These are phyloP conservation scores for Mustelus asterias DNA, from an alignment of 2,113 vertebrate species.

Conservation along the genomic window DNA sequence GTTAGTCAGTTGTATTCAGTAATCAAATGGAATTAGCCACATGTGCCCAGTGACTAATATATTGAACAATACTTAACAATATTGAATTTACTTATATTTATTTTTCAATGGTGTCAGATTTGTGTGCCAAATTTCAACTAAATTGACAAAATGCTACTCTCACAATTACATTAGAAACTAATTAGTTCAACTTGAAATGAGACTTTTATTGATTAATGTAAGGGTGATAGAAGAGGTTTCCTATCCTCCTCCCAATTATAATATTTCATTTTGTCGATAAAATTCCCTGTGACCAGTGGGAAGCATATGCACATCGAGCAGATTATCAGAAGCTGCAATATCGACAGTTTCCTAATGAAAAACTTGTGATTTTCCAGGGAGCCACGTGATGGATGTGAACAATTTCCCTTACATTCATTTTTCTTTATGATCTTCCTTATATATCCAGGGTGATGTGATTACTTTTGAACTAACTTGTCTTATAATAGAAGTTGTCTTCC, in stretches of 20 bases:
- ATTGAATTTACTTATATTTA: not conserved
- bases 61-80: not conserved
- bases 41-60: not conserved
- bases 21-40: not conserved
- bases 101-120: not conserved
- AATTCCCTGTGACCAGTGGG: not conserved
- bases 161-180: not conserved
- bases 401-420: not conserved
- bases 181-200: not conserved
- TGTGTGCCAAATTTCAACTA: not conserved
- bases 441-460: not conserved
- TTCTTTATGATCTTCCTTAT: not conserved
- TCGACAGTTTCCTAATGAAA: not conserved
- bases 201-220: not conserved
- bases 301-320: not conserved
- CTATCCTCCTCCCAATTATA: not conserved
- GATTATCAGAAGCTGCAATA: not conserved
- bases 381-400: not conserved
- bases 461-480: not conserved
- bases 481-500: not conserved
- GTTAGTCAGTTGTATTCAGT: not conserved
- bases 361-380: not conserved
- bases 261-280: not conserved
- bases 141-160: not conserved
- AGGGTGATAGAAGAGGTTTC: not conserved